Base-by-base conservation (phyloP, 1,140 invertebrate genomes). In the Eumeta japonica region DNA sequence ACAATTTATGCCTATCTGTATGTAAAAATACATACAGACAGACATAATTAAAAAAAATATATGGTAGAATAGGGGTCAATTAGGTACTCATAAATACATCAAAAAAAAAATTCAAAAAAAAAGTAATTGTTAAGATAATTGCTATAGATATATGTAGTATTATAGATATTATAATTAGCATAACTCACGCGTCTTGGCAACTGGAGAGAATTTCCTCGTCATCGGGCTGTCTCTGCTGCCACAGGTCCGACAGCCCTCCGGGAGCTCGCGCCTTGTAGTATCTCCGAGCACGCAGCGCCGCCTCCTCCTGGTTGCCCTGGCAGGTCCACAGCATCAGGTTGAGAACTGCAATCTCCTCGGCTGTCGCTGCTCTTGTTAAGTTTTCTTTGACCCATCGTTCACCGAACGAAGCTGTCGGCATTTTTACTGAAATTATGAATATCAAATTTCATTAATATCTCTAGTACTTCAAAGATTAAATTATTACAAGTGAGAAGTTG, bases 131-230 rank as follows among this genome's bases (percentile, higher is more conserved):
- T n/a, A n/a, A n/a, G n/a, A n/a, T n/a, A n/a, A n/a, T n/a, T n/a
- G n/a, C n/a, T n/a, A n/a, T n/a, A n/a, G n/a, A n/a, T n/a, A n/a
- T n/a, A n/a, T n/a, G n/a, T n/a, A n/a, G n/a, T n/a, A n/a, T n/a
- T n/a, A n/a, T n/a, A n/a, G n/a, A n/a, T n/a, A n/a, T n/a, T n/a
- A n/a, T n/a, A n/a, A n/a, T n/a, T n/a, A n/a, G n/a, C n/a, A n/a
- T n/a, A n/a, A 60, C 63, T 57, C 36, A 72, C 64, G 52, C 57
- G 45, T 72, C 67, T 46, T 72, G 67, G 50, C 67, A 72, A 39
- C 65, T 72, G 2, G 67, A 70, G 2, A 72, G 45, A n/a, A 72
- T 72, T 34, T 72, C 65, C 11, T 70, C 67, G 35, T 65, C 67
- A 40, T 72, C 67, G 3, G 67, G 67, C 13, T 57, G 46, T 27